Evolutionary conservation across 2,113 vertebrate genomes (phyloP).

Genomic region (Sus scrofa): DNA sequence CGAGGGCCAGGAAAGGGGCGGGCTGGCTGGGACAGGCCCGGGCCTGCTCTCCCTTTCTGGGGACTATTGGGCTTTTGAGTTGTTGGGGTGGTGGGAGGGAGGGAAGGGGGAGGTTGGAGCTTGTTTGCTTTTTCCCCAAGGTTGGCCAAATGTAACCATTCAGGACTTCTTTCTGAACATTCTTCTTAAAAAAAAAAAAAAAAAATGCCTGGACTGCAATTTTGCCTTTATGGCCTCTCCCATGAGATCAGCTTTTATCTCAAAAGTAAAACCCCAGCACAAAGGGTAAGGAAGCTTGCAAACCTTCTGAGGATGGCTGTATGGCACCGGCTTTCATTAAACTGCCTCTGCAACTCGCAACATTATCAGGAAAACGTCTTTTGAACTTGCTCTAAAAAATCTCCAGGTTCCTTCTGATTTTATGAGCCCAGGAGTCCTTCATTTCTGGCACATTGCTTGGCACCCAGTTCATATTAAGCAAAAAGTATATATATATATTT

Average conservation of each 20-base stretch:
- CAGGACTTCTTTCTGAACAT: constrained; percentile 47
- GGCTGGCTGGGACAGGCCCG: fast-evolving
- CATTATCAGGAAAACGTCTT: not conserved
- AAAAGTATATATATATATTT: not conserved
- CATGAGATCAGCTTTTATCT: not conserved
- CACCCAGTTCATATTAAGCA: not conserved
- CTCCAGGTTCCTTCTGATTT: not conserved
- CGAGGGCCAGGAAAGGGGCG: not conserved
- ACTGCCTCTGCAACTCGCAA: not conserved
- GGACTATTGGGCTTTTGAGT: not conserved
- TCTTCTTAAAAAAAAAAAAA: constrained; percentile 9
- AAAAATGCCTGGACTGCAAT: constrained; percentile 45
- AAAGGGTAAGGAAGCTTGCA: constrained; percentile 44
- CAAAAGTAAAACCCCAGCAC: constrained; percentile 67
- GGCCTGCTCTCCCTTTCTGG: fast-evolving
- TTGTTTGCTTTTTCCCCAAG: not conserved
- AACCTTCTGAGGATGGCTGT: not conserved
- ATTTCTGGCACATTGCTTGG: not conserved
- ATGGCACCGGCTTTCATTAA: not conserved
- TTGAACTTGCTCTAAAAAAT: not conserved
- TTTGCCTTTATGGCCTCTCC: constrained; percentile 62
- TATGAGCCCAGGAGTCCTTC: not conserved
- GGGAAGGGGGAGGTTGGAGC: fast-evolving
- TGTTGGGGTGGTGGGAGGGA: not conserved
- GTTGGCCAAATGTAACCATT: not conserved